Percentiles rank a stretch among this genome's conserved stretches.
These are phyloP conservation scores for Poeciliopsis gracilis DNA, from an alignment of 2,797 vertebrate genomes.

Conservation along the genomic window DNA sequence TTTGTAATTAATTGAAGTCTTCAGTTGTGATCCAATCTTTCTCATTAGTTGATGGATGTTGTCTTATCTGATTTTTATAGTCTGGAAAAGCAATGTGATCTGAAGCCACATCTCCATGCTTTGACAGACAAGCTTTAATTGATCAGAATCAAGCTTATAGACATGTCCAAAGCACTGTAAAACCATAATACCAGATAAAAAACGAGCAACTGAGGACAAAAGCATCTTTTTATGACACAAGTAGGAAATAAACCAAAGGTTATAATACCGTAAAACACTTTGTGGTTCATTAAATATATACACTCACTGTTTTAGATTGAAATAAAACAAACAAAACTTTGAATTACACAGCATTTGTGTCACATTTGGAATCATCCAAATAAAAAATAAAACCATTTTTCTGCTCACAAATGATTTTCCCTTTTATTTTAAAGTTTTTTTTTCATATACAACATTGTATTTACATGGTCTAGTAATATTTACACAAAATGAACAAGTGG, in stretches of 20 bases:
- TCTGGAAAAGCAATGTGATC: slow-evolving; percentile 68
- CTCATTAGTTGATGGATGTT: slow-evolving; percentile 2
- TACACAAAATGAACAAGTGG: slow-evolving; percentile 87
- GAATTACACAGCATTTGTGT: slow-evolving; percentile 67
- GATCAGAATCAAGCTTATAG: slow-evolving; percentile 74
- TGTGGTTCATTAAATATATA: slow-evolving; percentile 69
- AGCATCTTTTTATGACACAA: slow-evolving; percentile 64
- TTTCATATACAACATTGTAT: slow-evolving; percentile 89
- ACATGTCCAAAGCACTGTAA: slow-evolving; percentile 70
- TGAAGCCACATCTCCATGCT: slow-evolving; percentile 70
- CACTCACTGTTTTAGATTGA: slow-evolving; percentile 63
- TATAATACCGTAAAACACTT: slow-evolving; percentile 70
- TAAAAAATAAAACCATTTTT: slow-evolving; percentile 76
- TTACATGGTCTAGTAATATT: slow-evolving; percentile 85
- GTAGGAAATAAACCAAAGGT: slow-evolving; percentile 67
- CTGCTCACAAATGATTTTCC: slow-evolving; percentile 80
- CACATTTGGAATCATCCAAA: slow-evolving; percentile 62
- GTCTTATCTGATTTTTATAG: slow-evolving; percentile 67
- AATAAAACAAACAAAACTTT: slow-evolving; percentile 52
- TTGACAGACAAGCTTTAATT: slow-evolving; percentile 77
- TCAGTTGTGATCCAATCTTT: neutral
- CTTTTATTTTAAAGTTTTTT: slow-evolving; percentile 85
- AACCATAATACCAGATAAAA: slow-evolving; percentile 68
- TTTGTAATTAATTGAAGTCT: neutral
- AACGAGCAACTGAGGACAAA: slow-evolving; percentile 70